Percentiles rank a stretch among this genome's conserved stretches.
Evolutionary conservation across 2,113 vertebrate genomes (phyloP).

Genomic region (Notothenia coriiceps): DNA sequence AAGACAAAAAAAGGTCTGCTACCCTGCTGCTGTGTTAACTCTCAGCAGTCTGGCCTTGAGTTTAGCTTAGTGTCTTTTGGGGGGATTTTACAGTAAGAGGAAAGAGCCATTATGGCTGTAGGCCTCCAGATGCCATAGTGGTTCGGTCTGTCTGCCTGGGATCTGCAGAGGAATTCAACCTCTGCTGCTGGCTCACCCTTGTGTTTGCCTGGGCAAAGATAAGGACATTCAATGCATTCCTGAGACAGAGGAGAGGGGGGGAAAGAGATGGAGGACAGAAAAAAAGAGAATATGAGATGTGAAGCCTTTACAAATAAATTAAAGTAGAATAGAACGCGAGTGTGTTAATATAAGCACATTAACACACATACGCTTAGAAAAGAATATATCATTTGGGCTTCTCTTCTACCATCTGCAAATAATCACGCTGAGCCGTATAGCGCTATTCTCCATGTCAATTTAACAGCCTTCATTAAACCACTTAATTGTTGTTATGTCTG

Average conservation of each 20-base stretch:
- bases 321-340: conserved; percentile 12
- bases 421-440: not conserved
- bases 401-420: conserved; percentile 16
- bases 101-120: conserved; percentile 15
- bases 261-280: not conserved
- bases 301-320: conserved; percentile 25
- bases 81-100: not conserved
- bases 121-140: conserved; percentile 50
- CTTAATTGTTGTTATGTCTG: not conserved
- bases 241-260: conserved; percentile 43
- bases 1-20: not conserved
- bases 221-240: conserved; percentile 80
- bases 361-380: not conserved
- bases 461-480: conserved; percentile 31
- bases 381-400: not conserved
- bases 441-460: conserved; percentile 2
- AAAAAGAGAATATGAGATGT: conserved; percentile 20
- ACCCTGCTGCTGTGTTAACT: not conserved
- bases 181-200: conserved; percentile 62
- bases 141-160: conserved; percentile 38
- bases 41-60: not conserved
- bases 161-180: conserved; percentile 73
- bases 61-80: not conserved
- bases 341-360: conserved; percentile 6
- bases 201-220: conserved; percentile 78